A percentile compares a stretch with the other conserved stretches of the same genome.
phyloP scores from a whole-genome alignment of 1,140 invertebrate genomes.

The Lasioglossum albipes region DNA sequence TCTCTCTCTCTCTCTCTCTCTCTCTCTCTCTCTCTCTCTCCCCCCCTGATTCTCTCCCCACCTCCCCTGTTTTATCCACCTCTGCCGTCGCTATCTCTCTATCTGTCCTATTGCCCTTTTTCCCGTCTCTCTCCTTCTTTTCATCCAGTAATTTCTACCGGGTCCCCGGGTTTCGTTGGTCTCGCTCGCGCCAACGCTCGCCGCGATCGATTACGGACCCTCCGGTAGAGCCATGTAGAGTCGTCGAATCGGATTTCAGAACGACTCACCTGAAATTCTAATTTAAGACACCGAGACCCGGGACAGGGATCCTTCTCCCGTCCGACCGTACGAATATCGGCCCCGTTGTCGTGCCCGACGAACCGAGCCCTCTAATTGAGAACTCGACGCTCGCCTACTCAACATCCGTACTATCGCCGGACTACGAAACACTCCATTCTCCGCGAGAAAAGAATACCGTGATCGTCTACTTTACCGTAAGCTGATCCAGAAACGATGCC shows the following conservation, averaged over 20 bases:
- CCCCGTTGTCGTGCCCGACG: conserved; percentile 18
- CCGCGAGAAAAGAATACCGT: background rate
- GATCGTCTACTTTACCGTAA: too few species aligned
- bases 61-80: background rate
- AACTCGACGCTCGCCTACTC: conserved; percentile 24
- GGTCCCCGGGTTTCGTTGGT: background rate
- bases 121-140: background rate
- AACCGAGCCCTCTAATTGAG: conserved; percentile 53
- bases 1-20: background rate
- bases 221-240: conserved; percentile 16
- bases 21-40: background rate
- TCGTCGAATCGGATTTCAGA: conserved; percentile 51
- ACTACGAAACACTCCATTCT: background rate
- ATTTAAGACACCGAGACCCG: conserved; percentile 50
- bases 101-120: background rate
- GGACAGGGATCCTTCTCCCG: conserved; percentile 33
- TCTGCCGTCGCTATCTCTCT: background rate
- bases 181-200: background rate
- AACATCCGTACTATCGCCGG: conserved; percentile 41
- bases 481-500: too few species aligned
- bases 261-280: conserved; percentile 57
- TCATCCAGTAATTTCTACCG: background rate
- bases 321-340: conserved; percentile 39
- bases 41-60: background rate
- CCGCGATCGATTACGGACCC: conserved; percentile 47